Evolutionary conservation across 1,140 invertebrate species (phyloP).

Genomic region (Sycophila sp.): DNA sequence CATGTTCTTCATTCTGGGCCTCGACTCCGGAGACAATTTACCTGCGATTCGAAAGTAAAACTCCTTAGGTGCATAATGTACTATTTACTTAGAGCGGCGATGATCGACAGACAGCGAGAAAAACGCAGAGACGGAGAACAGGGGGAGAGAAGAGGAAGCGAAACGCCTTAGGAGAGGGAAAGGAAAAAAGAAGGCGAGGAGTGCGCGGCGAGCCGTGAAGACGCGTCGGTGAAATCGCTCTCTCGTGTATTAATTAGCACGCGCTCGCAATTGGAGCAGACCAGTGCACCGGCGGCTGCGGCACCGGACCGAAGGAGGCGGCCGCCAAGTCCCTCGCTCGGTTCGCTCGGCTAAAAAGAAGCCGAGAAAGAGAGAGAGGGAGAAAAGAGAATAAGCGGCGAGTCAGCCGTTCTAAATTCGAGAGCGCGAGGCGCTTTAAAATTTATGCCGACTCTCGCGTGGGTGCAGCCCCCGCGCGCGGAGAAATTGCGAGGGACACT

Average conservation of each 20-base stretch:
- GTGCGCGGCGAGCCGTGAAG: not conserved
- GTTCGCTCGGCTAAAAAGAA: no score
- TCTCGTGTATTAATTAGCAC: conserved; percentile 45
- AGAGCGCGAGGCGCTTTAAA: not conserved
- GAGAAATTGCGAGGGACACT: not conserved
- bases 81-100: no score
- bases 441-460: not conserved
- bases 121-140: not conserved
- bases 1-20: no score
- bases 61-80: no score
- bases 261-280: conserved; percentile 47
- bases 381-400: not conserved
- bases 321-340: no score
- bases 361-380: no score
- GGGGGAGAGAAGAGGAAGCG: not conserved
- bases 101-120: not conserved
- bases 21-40: no score
- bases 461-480: not conserved
- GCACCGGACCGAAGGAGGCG: no score
- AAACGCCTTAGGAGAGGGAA: not conserved
- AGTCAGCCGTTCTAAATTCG: not conserved
- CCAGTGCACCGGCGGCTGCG: conserved; percentile 15
- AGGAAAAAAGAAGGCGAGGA: not conserved
- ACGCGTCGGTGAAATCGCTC: not conserved
- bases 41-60: no score